Base-by-base conservation (phyloP, 2,888 invertebrate genomes). In the Leistus spinibarbis region DNA sequence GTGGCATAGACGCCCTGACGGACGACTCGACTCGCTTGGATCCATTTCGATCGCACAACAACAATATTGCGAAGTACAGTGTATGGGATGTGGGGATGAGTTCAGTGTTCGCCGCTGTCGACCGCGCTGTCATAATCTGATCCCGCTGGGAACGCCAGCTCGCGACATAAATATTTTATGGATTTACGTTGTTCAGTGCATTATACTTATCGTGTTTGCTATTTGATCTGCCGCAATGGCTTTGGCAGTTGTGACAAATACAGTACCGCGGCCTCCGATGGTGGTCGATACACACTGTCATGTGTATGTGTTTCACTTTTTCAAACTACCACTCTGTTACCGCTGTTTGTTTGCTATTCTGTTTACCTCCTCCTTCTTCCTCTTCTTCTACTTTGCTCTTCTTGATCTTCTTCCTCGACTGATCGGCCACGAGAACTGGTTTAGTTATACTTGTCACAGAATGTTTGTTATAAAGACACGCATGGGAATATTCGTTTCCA, bases 161-260 rank as follows among this genome's bases (percentile, higher is more conserved):
- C 80, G 80, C 77, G 77, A 82, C 82, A 84, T 85, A 85, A 85
- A 85, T 85, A 85, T 85, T 85, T 85, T 85, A 85, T 85, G 84
- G 85, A 85, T 85, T 85, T 85, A 85, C 84, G 84, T 84, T 85
- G 85, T 85, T 83, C 84, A 81, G 82, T 85, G 85, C 85, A 85
- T 85, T 85, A 85, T 85, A 84, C 85, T 85, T 85, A 85, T 81
- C 82, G 83, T 84, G 84, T 82, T 73, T 71, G 84, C 82, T 83
- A 83, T 84, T 85, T 84, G 84, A 85, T 84, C 85, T 83, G 82
- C 81, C 81, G 82, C 80, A 79, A 80, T 80, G 78, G 79, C 79
- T 79, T 77, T 79, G 80, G 79, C 78, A 80, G 81, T 79, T 79
- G 78, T 72, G 72, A 72, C 72, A 72, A 72, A 72, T 72, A 72